Conservation (phyloP, 1,140 invertebrate genomes). For the Venturia canescens region DNA sequence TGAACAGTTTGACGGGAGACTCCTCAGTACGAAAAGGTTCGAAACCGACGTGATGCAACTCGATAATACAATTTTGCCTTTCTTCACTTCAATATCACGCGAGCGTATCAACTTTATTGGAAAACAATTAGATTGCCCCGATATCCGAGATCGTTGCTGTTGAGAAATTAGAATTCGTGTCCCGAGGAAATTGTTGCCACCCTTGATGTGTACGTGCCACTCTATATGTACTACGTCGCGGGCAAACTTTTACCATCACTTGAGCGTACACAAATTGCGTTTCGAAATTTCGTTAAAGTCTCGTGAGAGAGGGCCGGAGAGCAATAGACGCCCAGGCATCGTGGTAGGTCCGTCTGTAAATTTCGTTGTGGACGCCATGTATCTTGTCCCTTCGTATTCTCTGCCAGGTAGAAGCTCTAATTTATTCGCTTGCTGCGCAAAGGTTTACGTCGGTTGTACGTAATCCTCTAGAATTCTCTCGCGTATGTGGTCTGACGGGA, state of each 20-base stretch:
- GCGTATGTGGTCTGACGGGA: constrained; percentile 24
- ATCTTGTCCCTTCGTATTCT: constrained; percentile 30
- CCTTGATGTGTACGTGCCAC: constrained; percentile 15
- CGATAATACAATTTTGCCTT: neutral
- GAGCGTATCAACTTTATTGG: neutral
- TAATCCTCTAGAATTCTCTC: constrained; percentile 26
- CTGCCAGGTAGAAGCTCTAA: constrained; percentile 25
- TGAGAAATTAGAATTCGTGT: constrained; percentile 12
- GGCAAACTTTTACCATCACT: constrained; percentile 41
- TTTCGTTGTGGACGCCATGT: constrained; percentile 47
- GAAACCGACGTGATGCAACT: neutral
- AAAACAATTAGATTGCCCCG: constrained; percentile 1
- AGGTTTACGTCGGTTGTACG: constrained; percentile 32
- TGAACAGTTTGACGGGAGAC: too few species aligned
- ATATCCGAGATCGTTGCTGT: neutral
- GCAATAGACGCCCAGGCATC: neutral
- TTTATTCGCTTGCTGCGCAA: constrained; percentile 31
- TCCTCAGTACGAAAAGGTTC: too few species aligned
- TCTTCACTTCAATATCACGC: neutral
- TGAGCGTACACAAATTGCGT: constrained; percentile 50
- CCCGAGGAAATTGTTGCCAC: neutral
- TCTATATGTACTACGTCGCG: constrained; percentile 17
- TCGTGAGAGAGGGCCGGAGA: neutral
- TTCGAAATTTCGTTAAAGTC: constrained; percentile 50
- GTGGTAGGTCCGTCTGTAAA: constrained; percentile 41